Evolutionary conservation across 2,113 vertebrate genomes (phyloP).

Genomic region (Gymnogyps californianus): DNA sequence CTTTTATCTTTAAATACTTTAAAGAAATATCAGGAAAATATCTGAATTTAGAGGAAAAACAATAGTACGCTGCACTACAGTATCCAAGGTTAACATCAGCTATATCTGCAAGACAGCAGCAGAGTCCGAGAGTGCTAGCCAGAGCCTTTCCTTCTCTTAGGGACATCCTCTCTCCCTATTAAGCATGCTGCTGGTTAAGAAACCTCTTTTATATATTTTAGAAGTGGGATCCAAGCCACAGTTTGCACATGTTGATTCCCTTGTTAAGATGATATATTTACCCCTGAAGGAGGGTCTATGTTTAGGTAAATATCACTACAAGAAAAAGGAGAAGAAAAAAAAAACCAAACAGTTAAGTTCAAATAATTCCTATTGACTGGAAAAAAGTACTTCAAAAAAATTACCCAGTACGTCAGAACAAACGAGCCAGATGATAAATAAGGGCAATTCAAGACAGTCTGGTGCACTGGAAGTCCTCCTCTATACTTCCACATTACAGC

Average conservation of each 20-base stretch:
- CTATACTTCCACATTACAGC: background rate
- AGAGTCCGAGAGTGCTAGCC: background rate
- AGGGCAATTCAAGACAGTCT: background rate
- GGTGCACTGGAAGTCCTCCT: background rate
- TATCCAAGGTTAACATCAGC: background rate
- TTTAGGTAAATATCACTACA: background rate
- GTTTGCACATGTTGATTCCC: background rate
- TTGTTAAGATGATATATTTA: background rate
- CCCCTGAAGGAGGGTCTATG: background rate
- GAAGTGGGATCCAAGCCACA: background rate
- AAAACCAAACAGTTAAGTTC: background rate
- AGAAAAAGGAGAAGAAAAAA: background rate
- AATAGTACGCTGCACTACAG: background rate
- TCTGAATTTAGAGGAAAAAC: background rate
- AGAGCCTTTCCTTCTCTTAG: background rate
- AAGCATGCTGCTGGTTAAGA: background rate
- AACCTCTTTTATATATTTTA: background rate
- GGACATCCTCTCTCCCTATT: background rate
- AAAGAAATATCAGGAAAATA: background rate
- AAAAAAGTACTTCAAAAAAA: background rate
- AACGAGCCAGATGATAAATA: background rate
- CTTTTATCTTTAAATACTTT: background rate
- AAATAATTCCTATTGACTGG: background rate
- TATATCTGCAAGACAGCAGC: background rate
- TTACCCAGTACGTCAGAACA: background rate